These are phyloP conservation scores for Diglossa cyanea DNA, from an alignment of 2,797 vertebrate genomes.

Conservation along the genomic window DNA sequence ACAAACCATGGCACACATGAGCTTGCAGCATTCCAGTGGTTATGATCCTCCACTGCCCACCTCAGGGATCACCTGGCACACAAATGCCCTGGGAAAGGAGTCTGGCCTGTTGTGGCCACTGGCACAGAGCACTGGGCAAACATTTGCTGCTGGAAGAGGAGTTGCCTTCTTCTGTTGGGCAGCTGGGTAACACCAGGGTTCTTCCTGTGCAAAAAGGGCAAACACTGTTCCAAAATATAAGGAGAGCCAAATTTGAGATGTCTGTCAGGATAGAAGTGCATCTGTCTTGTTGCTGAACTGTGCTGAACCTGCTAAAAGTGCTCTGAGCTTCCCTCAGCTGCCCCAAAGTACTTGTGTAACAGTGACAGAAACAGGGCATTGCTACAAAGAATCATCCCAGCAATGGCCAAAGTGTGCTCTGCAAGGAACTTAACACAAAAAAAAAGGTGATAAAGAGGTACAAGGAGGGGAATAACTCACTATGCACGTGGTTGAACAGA, in stretches of 20 bases:
- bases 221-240: background rate
- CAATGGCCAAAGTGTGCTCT: background rate
- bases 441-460: background rate
- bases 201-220: background rate
- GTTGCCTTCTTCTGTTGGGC: background rate
- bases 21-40: background rate
- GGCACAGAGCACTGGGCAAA: background rate
- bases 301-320: background rate
- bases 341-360: background rate
- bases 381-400: background rate
- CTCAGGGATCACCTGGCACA: background rate
- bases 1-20: background rate
- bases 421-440: background rate
- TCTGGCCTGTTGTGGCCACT: background rate
- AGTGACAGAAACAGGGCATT: background rate
- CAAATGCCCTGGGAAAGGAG: background rate
- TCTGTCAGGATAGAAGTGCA: background rate
- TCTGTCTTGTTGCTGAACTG: background rate
- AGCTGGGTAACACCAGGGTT: background rate
- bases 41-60: background rate
- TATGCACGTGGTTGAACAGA: fast-evolving
- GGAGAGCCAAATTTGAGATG: background rate
- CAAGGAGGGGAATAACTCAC: background rate
- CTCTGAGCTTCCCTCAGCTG: background rate
- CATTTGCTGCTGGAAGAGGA: background rate